Evolutionary conservation across 2,113 vertebrate species (phyloP).

Genomic region (Zootoca vivipara): DNA sequence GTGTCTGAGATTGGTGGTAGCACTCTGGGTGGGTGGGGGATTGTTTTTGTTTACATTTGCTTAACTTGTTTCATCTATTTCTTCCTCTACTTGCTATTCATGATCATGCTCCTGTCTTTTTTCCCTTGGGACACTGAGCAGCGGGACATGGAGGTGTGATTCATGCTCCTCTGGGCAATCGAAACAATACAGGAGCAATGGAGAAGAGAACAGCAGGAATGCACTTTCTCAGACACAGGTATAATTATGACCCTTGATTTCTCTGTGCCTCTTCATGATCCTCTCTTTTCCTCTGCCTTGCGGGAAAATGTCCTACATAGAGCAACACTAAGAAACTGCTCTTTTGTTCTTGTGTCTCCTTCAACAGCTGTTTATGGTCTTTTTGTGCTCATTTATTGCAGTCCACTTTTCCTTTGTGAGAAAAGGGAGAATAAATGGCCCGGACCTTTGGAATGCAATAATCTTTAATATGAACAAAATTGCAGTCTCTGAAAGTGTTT

Average conservation of each 20-base stretch:
- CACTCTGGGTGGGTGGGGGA: background rate
- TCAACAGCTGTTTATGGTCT: background rate
- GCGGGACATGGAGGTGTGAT: slow-evolving; percentile 81
- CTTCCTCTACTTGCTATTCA: accelerated
- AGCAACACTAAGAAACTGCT: background rate
- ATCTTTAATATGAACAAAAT: background rate
- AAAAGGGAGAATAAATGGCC: background rate
- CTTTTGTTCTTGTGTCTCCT: background rate
- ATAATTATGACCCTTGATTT: background rate
- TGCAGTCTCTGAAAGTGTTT: background rate
- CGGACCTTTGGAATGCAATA: background rate
- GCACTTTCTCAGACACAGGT: accelerated
- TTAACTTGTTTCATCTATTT: background rate
- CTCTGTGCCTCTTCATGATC: no score
- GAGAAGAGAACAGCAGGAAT: accelerated
- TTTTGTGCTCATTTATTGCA: background rate
- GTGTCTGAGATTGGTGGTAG: background rate
- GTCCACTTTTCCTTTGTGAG: background rate
- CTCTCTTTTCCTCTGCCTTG: background rate
- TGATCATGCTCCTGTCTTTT: background rate
- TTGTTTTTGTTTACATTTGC: background rate
- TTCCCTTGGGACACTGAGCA: slow-evolving; percentile 8
- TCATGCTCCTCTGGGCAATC: slow-evolving; percentile 60
- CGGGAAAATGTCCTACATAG: background rate
- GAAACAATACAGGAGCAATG: background rate